Base-by-base conservation (phyloP, 2,888 invertebrate species). In the Scrobipalpa costella region DNA sequence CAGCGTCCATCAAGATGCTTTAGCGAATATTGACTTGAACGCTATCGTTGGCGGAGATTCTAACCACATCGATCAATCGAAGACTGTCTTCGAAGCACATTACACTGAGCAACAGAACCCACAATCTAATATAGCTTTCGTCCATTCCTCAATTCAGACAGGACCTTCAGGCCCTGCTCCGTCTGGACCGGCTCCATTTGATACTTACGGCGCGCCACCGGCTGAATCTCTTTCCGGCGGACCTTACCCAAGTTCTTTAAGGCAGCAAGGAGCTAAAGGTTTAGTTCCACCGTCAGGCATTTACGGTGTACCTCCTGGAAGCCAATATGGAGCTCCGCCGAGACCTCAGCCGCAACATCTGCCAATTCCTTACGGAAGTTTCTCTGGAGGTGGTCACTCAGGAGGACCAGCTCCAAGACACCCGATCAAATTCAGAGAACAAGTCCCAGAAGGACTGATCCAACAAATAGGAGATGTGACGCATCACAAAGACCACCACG, bases 351-450 rank as follows among this genome's bases (percentile, higher is more conserved):
- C 83, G 9, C 63, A 81, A 0, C 79, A 89, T 64, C 69, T 92
- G 0, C 89, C 92, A 0, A 79, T 92, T 1, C 88, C 90, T 0
- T 91, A 90, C 62, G 92, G 92, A 0, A 78, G 84, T 0, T 79
- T 83, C 62, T 88, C 92, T 0, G 91, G 92, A 6, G 91, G 92
- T 0, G 86, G 87, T 0, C 85, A 86, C 66, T 78, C 89, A 0
- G 90, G 92, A 1, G 85, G 88, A 1, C 84, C 78, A 58, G 79
- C 80, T 0, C 93, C 94, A 0, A 91, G 90, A 74, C 92, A 92
- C 38, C 96, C 96, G 0, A 92, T 96, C 6, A 93, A 94, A 69
- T 96, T 95, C 80, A 92, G 95, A 57, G 94, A 95, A n/a, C 93
- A 95, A 0, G 94, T 96, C 0, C 95, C 96, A 0, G 90, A 93